A percentile compares a stretch with the other conserved stretches of the same genome.
Evolutionary conservation across 2,888 invertebrate species (phyloP).

Genomic region (Cheilosia variabilis): DNA sequence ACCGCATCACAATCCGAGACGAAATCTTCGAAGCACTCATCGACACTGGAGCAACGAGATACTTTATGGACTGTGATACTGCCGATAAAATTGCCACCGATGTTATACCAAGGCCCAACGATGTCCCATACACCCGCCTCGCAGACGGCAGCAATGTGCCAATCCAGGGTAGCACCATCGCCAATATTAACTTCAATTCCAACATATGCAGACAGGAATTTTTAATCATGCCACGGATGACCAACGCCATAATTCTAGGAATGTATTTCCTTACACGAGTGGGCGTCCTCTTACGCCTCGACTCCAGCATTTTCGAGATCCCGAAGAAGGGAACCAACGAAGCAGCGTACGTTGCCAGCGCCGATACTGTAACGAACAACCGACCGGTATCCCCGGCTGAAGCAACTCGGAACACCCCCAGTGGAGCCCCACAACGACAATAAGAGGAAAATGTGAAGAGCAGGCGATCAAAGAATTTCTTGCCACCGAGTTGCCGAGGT

Average conservation of each 20-base stretch:
- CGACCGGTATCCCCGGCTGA: no score
- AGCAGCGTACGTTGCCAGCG: no score
- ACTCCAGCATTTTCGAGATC: not conserved
- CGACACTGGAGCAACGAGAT: not conserved
- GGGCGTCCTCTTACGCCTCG: not conserved
- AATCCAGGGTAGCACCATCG: not conserved
- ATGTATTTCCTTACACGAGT: not conserved
- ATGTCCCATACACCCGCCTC: not conserved
- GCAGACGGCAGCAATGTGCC: not conserved
- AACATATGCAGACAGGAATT: not conserved
- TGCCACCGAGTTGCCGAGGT: not conserved
- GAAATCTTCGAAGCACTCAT: not conserved
- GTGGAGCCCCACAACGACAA: no score
- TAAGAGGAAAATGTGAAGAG: no score
- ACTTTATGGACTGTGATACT: not conserved
- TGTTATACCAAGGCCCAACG: not conserved
- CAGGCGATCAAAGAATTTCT: no score
- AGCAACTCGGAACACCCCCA: no score
- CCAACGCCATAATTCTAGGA: not conserved
- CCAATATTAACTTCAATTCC: not conserved
- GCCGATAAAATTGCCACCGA: not conserved
- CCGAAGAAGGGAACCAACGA: not conserved
- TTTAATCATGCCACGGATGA: not conserved
- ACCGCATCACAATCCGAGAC: not conserved
- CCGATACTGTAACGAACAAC: no score